phyloP scores from a whole-genome alignment of 1,140 invertebrate genomes.

The Araneus ventricosus region DNA sequence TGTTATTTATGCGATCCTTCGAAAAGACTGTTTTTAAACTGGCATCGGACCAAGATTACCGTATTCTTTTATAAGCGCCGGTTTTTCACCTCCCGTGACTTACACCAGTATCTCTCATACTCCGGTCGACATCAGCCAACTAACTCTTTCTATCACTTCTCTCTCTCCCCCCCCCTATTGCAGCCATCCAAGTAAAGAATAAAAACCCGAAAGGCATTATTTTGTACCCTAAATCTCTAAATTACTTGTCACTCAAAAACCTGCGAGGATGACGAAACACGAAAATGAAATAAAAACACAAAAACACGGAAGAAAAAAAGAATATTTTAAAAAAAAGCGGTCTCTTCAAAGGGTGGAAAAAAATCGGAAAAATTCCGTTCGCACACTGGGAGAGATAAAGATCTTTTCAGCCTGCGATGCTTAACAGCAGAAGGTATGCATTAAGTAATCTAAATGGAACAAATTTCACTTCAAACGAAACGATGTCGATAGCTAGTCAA shows the following conservation, averaged over 20 bases:
- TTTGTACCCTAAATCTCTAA: constrained; percentile 20
- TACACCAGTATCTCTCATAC: background rate
- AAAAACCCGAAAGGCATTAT: constrained; percentile 43
- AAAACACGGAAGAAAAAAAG: too few relatives aligned
- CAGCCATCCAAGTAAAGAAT: background rate
- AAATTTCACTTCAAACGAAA: constrained; percentile 9
- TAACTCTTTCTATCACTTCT: background rate
- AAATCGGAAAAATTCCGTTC: constrained; percentile 25
- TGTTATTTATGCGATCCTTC: background rate
- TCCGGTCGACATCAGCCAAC: background rate
- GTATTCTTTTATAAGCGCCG: background rate
- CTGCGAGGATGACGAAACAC: constrained; percentile 21
- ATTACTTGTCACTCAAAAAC: constrained; percentile 44
- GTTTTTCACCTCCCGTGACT: background rate
- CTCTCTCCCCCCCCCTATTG: background rate
- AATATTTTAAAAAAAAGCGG: background rate
- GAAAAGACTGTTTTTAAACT: background rate
- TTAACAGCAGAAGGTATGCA: constrained; percentile 35
- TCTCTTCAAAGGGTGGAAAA: background rate
- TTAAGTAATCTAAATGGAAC: constrained; percentile 52
- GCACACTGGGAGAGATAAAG: background rate
- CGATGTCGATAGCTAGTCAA: background rate
- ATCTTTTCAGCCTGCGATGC: constrained; percentile 4
- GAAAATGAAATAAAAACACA: background rate
- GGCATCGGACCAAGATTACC: background rate